phyloP scores from a whole-genome alignment of 2,888 invertebrate species.

The Aspidiotus destructor region DNA sequence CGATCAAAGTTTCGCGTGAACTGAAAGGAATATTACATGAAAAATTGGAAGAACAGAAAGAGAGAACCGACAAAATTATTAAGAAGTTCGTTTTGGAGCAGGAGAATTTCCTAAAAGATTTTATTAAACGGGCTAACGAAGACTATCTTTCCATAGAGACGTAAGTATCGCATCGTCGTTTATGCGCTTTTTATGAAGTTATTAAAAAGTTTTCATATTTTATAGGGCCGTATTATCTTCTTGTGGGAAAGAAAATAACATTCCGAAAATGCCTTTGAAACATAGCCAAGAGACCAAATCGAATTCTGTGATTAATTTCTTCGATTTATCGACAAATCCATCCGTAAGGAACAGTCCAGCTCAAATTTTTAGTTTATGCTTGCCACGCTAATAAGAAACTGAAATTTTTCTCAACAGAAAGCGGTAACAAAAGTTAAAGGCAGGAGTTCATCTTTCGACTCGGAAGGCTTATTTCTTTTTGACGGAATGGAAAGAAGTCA shows the following conservation, averaged over 20 bases:
- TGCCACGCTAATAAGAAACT: too few species aligned
- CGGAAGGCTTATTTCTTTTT: constrained; percentile 66
- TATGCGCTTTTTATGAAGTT: too few species aligned
- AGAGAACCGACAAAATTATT: constrained; percentile 55
- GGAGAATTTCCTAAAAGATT: constrained; percentile 62
- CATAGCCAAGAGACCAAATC: too few species aligned
- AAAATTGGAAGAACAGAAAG: constrained; percentile 15
- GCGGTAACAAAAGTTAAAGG: not conserved
- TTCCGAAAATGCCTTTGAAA: too few species aligned
- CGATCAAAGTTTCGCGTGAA: not conserved
- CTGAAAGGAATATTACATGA: constrained; percentile 17
- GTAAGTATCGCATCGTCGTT: constrained; percentile 7
- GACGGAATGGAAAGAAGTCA: constrained; percentile 56
- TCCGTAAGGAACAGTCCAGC: too few species aligned
- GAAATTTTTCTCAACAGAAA: too few species aligned
- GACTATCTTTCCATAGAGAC: constrained; percentile 58
- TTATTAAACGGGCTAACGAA: constrained; percentile 59
- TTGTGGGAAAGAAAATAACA: not conserved
- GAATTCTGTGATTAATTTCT: too few species aligned
- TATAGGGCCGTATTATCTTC: too few species aligned
- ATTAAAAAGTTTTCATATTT: too few species aligned
- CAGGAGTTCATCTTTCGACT: constrained; percentile 42
- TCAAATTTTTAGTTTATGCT: too few species aligned
- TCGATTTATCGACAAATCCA: too few species aligned
- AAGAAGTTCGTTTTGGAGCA: constrained; percentile 64